Conservation (phyloP, 1,140 invertebrate genomes). For the Dreissena rostriformis region DNA sequence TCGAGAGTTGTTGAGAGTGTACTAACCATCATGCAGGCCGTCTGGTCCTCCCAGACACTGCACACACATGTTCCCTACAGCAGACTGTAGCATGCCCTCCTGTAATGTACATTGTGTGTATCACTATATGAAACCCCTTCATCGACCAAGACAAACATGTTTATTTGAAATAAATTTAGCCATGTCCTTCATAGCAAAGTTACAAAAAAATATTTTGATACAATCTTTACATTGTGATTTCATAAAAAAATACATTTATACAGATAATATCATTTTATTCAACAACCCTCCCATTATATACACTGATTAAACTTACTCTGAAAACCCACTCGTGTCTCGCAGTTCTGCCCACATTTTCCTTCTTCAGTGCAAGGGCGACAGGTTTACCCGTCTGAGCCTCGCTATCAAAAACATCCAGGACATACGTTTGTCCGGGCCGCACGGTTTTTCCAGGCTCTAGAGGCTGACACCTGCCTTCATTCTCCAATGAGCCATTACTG, state of each 20-base stretch:
- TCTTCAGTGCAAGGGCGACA: slow-evolving; percentile 88
- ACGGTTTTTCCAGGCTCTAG: slow-evolving; percentile 80
- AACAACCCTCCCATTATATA: too few relatives aligned
- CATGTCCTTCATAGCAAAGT: too few relatives aligned
- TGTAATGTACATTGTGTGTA: slow-evolving; percentile 52
- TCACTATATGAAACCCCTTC: too few relatives aligned
- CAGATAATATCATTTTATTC: too few relatives aligned
- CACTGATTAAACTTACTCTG: slow-evolving; percentile 76
- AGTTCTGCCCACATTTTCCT: slow-evolving; percentile 90
- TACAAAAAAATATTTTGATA: too few relatives aligned
- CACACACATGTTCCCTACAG: slow-evolving; percentile 92
- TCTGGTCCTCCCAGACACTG: slow-evolving; percentile 88
- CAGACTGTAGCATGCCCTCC: slow-evolving; percentile 90
- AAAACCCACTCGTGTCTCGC: slow-evolving; percentile 97
- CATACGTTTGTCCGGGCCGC: slow-evolving; percentile 62
- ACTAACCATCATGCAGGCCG: slow-evolving; percentile 85
- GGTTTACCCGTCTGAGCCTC: slow-evolving; percentile 89
- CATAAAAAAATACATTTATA: too few relatives aligned
- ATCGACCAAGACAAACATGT: too few relatives aligned
- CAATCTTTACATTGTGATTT: too few relatives aligned
- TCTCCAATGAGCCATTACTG: slow-evolving; percentile 92
- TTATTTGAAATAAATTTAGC: too few relatives aligned
- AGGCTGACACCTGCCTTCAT: slow-evolving; percentile 91
- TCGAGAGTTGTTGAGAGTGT: too few relatives aligned
- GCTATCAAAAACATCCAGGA: slow-evolving; percentile 92